These are phyloP conservation scores for Hylia prasina DNA, from an alignment of 2,113 vertebrate species.

Conservation along the genomic window DNA sequence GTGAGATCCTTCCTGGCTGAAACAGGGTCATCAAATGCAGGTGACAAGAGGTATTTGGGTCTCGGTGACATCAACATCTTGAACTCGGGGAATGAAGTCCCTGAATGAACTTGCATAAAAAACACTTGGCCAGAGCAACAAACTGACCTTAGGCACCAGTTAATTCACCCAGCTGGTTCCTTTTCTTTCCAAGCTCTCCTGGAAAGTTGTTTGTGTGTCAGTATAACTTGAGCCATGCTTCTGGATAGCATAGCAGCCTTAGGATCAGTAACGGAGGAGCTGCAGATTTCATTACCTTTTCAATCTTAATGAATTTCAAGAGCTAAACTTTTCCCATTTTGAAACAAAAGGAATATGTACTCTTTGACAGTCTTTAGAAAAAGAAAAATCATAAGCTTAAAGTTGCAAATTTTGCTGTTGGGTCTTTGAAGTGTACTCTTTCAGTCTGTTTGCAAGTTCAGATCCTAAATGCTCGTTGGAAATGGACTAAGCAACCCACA, in stretches of 20 bases:
- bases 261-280: background rate
- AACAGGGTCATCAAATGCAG: background rate
- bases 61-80: background rate
- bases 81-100: background rate
- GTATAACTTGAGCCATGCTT: background rate
- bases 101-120: background rate
- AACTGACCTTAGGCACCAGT: background rate
- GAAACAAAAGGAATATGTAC: background rate
- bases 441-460: background rate
- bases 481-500: background rate
- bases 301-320: background rate
- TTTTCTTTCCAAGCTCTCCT: background rate
- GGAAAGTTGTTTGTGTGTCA: background rate
- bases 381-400: background rate
- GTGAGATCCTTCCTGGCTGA: background rate
- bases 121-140: background rate
- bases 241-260: background rate
- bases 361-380: background rate
- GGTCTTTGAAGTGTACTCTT: background rate
- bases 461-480: background rate
- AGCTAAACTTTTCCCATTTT: background rate
- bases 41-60: background rate
- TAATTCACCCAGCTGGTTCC: background rate
- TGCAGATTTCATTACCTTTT: background rate
- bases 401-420: background rate